Base-by-base conservation (phyloP, 2,888 invertebrate species). In the Folsomia candida region DNA sequence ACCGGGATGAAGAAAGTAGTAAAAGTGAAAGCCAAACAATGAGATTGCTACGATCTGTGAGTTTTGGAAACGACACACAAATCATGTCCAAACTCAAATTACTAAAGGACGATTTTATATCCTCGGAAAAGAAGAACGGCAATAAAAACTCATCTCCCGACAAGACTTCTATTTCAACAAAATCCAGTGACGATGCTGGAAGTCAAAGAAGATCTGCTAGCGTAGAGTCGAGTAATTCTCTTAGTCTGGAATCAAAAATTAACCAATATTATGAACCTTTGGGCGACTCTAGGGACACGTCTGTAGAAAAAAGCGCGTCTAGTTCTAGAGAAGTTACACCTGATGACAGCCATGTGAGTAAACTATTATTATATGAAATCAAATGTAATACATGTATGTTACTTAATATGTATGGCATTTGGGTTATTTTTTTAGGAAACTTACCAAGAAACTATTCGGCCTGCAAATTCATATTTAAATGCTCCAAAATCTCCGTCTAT, bases 51-150 rank as follows among this genome's bases (percentile, higher is more conserved):
- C 82, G 84, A 74, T 89, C 90, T 0, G 90, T 91, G 81, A 91
- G 90, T 81, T 90, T 90, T 82, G 92, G 90, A 0, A 90, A 90
- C n/a, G 92, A 92, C 82, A 89, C 90, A 4, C 89, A 90, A 81
- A 89, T 92, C n/a, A 79, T 82, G 77, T 75, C 76, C 22, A 81
- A 81, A 60, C 72, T 81, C 6, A 80, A 80, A 54, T 78, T 78
- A 60, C 29, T 80, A 14, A 78, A 76, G 58, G 70, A 80, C 37
- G 79, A 79, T 11, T 3, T 74, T 27, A 70, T 76, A 64, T 70
- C 71, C 2, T 72, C 63, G 14, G 72, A 75, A 24, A 67, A 62
- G 58, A 66, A 69, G 11, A 70, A 4, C 37, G n/a, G n/a, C n/a
- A n/a, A n/a, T n/a, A n/a, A n/a, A n/a, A n/a, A n/a, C n/a, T n/a